Evolutionary conservation across 2,113 vertebrate genomes (phyloP).

Genomic region (Speoplatyrhinus poulsoni): DNA sequence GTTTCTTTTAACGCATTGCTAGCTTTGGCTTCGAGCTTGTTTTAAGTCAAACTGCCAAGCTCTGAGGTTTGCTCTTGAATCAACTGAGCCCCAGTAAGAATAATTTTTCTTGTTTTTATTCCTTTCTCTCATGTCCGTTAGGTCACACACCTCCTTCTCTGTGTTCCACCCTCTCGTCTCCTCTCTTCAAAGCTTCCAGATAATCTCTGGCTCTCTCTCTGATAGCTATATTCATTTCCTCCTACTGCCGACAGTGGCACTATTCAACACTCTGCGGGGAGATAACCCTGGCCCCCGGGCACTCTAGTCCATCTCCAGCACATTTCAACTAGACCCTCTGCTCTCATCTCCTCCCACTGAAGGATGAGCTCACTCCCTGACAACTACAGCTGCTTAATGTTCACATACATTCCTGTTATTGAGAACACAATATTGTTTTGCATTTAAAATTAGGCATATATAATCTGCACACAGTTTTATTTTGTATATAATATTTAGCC

Average conservation of each 20-base stretch:
- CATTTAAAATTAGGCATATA: too few relatives aligned
- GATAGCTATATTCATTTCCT: conserved; percentile 25
- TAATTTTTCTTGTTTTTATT: not conserved
- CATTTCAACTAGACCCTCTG: conserved; percentile 9
- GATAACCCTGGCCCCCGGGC: conserved; percentile 59
- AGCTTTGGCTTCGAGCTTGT: too few relatives aligned
- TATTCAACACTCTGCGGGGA: conserved; percentile 61
- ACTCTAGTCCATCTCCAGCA: conserved; percentile 54
- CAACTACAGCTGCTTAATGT: not conserved
- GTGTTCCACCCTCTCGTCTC: conserved; percentile 48
- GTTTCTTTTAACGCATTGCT: too few relatives aligned
- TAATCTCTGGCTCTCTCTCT: conserved; percentile 57
- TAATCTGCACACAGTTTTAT: too few relatives aligned
- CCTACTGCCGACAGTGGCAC: conserved; percentile 50
- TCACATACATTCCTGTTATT: not conserved
- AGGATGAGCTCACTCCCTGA: conserved; percentile 30
- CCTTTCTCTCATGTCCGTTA: conserved; percentile 22
- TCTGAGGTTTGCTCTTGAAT: too few relatives aligned
- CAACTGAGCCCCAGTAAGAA: not conserved
- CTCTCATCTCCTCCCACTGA: conserved; percentile 26
- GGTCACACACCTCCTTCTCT: conserved; percentile 58
- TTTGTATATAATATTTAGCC: too few relatives aligned
- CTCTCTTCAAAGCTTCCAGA: conserved; percentile 57
- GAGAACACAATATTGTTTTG: too few relatives aligned
- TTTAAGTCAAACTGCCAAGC: too few relatives aligned